Evolutionary conservation across 2,113 vertebrate genomes (phyloP).

Genomic region (Cavia porcellus): DNA sequence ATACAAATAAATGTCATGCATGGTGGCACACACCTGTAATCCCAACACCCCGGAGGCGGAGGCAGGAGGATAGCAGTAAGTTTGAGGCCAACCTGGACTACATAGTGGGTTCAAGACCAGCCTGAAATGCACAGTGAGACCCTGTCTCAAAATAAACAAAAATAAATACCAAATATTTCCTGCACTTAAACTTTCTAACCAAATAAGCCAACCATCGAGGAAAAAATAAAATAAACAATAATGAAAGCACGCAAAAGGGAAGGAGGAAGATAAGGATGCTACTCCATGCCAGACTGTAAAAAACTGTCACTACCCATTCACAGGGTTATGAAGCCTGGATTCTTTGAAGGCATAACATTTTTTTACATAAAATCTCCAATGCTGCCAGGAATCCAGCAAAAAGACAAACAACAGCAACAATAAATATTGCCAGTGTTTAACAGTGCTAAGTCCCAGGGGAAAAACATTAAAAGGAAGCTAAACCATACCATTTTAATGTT

Average conservation of each 20-base stretch:
- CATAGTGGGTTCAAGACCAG: too few relatives aligned
- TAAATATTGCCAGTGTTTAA: neutral
- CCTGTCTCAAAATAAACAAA: too few relatives aligned
- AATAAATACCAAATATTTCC: neutral
- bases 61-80: too few relatives aligned
- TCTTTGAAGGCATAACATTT: neutral
- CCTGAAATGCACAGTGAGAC: too few relatives aligned
- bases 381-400: neutral
- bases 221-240: neutral
- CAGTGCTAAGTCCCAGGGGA: neutral
- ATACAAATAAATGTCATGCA: neutral
- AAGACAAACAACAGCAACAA: neutral
- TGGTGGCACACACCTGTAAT: too few relatives aligned
- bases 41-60: too few relatives aligned
- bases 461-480: neutral
- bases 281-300: neutral
- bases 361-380: constrained; percentile 6
- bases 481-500: neutral
- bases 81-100: too few relatives aligned
- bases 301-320: neutral
- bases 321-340: neutral
- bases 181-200: neutral
- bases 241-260: neutral
- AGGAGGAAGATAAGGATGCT: too few relatives aligned
- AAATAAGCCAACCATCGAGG: neutral